Base-by-base conservation (phyloP, 2,113 vertebrate genomes). In the Anoura caudifer region DNA sequence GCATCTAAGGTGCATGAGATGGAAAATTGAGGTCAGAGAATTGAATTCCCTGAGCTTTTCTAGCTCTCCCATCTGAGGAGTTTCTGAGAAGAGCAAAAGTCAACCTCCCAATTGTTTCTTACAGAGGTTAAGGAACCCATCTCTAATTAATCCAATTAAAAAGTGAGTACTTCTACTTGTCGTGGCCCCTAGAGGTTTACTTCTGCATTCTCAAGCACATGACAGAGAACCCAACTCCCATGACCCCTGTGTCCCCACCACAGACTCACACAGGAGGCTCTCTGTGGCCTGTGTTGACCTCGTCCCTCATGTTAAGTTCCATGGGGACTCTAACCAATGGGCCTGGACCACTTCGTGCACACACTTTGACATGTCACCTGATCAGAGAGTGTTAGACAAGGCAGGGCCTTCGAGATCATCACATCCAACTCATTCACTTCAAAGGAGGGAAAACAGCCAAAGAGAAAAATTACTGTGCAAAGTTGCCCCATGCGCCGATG, bases 91-190 rank as follows among this genome's bases (percentile, higher is more conserved):
- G 4, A 96, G 19, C 36, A 83, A 69, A 95, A 69, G 59, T 54
- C 83, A 95, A 43, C 43, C 79, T 94, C 38, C 38, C 79, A 86
- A 16, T 17, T 82, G 79, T 19, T 95, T 89, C 41, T 38, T 76
- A 95, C 59, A 50, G 13, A 92, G 59, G 61, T 75, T 89, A 94
- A 93, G 75, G 19, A 86, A 56, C 2, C 4, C 59, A 20, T 73
- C 91, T 93, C 33, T 96, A 97, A 96, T 97, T 95, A 96, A 85
- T 26, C 72, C 61, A 82, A 81, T 95, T 96, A 97, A 20, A 75
- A 91, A 83, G 43, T 1, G 2, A 47, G 59, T 36, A 63, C 76
- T 82, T 79, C 33, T 88, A 73, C 45, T 79, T 54, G 47, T 33
- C 82, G 16, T 77, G 65, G 15, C 4, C 94, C 59, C 70, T 43